These are phyloP conservation scores for Menura novaehollandiae DNA, from an alignment of 2,113 vertebrate species.

Conservation along the genomic window DNA sequence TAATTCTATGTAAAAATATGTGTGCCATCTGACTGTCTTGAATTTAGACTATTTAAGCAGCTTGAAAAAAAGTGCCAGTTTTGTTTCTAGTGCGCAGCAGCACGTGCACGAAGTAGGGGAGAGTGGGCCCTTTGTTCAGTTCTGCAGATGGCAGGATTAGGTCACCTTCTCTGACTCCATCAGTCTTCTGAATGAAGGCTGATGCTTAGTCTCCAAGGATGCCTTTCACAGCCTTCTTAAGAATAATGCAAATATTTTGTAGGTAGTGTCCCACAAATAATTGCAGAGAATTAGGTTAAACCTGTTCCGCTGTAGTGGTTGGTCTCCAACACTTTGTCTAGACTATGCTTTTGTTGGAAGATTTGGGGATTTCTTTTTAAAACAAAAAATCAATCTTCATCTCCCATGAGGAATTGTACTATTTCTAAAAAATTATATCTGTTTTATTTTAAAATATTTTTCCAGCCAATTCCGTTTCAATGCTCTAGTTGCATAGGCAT, in stretches of 20 bases:
- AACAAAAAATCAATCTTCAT: background rate
- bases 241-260: background rate
- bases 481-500: background rate
- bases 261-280: background rate
- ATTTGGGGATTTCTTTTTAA: background rate
- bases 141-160: background rate
- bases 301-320: background rate
- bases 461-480: background rate
- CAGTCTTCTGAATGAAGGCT: background rate
- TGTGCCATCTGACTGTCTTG: background rate
- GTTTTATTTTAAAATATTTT: background rate
- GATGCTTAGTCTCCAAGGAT: background rate
- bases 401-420: background rate
- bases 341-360: background rate
- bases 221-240: background rate
- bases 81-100: background rate
- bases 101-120: background rate
- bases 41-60: background rate
- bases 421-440: background rate
- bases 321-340: background rate
- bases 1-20: constrained; percentile 4
- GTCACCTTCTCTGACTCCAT: background rate
- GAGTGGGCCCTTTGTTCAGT: background rate
- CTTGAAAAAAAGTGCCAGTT: background rate
- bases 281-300: background rate